A percentile compares a stretch with the other conserved stretches of the same genome.
Conservation (phyloP, 2,113 vertebrate genomes). For the Ceratotherium simum region DNA sequence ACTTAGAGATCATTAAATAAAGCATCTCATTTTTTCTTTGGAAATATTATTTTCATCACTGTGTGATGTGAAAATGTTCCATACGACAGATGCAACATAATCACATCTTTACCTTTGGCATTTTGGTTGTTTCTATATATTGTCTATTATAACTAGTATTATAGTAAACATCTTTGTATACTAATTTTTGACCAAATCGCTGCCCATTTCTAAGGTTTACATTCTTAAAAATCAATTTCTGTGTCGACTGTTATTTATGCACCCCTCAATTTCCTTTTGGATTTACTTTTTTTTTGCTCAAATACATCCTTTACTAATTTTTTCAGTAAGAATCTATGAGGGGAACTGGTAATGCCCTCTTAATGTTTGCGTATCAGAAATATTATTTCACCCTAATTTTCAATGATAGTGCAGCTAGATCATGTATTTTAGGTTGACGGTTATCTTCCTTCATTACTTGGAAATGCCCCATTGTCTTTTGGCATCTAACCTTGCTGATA, state of each 20-base stretch:
- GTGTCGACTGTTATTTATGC: not conserved
- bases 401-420: not conserved
- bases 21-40: not conserved
- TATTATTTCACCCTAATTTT: not conserved
- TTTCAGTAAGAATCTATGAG: not conserved
- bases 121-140: not conserved
- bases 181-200: not conserved
- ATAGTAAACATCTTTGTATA: not conserved
- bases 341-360: not conserved
- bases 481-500: not conserved
- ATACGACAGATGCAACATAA: not conserved
- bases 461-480: not conserved
- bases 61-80: not conserved
- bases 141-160: not conserved
- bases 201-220: not conserved
- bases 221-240: not conserved
- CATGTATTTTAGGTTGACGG: not conserved
- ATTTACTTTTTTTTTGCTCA: not conserved
- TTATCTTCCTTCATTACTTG: not conserved
- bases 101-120: too few species aligned
- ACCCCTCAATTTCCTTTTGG: not conserved
- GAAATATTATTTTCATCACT: not conserved
- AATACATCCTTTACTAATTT: not conserved
- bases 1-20: not conserved
- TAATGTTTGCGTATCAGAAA: not conserved